Evolutionary conservation across 1,140 invertebrate species (phyloP), one percentile per base, ranked within the genome.

Genomic region (Episyrphus balteatus): DNA sequence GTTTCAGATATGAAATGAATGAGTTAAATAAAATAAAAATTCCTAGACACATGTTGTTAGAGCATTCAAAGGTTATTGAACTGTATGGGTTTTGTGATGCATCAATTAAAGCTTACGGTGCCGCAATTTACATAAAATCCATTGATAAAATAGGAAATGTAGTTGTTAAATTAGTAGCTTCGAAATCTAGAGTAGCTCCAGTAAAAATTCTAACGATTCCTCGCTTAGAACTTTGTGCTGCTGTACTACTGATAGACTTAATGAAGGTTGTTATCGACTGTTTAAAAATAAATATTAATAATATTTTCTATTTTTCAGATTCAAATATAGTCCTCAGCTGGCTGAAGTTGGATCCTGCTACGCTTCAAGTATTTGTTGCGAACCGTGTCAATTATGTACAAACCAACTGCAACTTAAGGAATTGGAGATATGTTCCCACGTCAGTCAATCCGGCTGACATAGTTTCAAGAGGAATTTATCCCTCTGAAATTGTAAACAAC

Each of bases 151-250:
- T 44, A n/a, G 49, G 53, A 31, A 39, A 53, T 19, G 32, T 51
- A 39, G 39, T n/a, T 3, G 37, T 21, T 8, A 17, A 37, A 8
- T 49, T 70, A 36, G 36, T 71, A 13, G 47, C 55, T 31, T 54
- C 67, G 3, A 71, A 70, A 54, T 52, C 54, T 18, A 49, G 58
- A 42, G 63, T 72, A 8, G 54, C 69, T 11, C 69, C 71, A 7
- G n/a, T 63, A 9, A 66, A 67, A 49, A 44, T 41, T 14, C 46
- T 62, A 1, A 55, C 69, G 2, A 58, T 73, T 19, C 68, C 70
- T 3, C 36, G 66, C 36, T 49, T 75, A 30, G 74, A 75, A 57
- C 51, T 75, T 1, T 67, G 57, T 36, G 72, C 52, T n/a, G 68
- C 70, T 2, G 15, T 61, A 21, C 18, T 72, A 13, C 47, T 57